phyloP scores from a whole-genome alignment of 2,888 invertebrate genomes.

The Cantharis rustica region DNA sequence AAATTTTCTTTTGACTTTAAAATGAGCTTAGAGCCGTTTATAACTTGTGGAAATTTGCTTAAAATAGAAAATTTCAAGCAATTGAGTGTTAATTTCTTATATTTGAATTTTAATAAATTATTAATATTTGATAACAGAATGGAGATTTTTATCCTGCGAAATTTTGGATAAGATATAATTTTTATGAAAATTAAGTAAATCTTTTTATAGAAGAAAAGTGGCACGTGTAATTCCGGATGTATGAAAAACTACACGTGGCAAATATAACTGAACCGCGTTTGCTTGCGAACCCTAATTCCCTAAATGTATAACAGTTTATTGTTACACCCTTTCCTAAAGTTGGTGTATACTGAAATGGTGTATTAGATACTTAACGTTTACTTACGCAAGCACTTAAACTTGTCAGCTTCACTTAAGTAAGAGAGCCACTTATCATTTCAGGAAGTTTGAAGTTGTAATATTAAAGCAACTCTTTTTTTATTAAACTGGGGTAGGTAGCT shows the following conservation, averaged over 20 bases:
- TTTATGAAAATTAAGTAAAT: background rate
- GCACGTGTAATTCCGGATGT: slow-evolving; percentile 28
- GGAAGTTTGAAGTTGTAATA: background rate
- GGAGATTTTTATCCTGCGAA: no score
- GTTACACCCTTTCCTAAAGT: slow-evolving; percentile 14
- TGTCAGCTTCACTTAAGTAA: background rate
- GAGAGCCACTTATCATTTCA: background rate
- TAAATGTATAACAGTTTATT: slow-evolving; percentile 7
- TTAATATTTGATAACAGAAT: no score
- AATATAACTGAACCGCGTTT: slow-evolving; percentile 24
- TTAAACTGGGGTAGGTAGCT: background rate
- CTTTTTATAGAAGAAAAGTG: slow-evolving; percentile 2
- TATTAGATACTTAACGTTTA: background rate
- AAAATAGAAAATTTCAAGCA: no score
- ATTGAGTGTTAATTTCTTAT: background rate
- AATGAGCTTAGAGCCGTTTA: background rate
- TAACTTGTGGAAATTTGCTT: background rate
- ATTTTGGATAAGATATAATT: background rate
- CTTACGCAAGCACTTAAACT: background rate
- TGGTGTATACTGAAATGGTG: background rate
- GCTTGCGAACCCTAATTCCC: slow-evolving; percentile 9
- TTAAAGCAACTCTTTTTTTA: background rate
- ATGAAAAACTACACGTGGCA: slow-evolving; percentile 24
- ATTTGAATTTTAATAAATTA: no score
- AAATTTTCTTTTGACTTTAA: background rate